Conservation (phyloP, 2,888 invertebrate genomes). For the Helicoverpa assulta region DNA sequence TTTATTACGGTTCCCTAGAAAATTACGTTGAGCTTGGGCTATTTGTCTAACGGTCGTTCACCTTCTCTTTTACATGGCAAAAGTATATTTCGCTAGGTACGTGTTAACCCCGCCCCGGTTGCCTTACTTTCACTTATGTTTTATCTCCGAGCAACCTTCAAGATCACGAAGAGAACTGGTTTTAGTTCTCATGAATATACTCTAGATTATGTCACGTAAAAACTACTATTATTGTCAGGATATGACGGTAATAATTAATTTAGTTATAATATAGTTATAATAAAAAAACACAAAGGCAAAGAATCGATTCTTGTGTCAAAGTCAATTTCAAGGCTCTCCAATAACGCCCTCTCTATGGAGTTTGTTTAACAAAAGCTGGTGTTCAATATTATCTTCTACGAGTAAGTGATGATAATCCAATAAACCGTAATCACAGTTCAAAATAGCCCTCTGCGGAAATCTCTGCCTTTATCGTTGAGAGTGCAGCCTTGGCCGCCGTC, state of each 20-base stretch:
- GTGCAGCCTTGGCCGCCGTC: constrained; percentile 70
- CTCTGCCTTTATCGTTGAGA: constrained; percentile 54
- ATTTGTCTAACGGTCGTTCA: constrained; percentile 54
- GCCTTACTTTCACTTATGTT: constrained; percentile 73
- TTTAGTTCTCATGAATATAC: constrained; percentile 62
- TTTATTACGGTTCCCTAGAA: constrained; percentile 54
- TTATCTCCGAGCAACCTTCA: constrained; percentile 71
- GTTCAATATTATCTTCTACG: constrained; percentile 8
- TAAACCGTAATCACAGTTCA: constrained; percentile 26
- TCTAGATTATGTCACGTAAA: constrained; percentile 58
- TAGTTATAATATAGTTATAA: too few species aligned
- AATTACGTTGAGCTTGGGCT: constrained; percentile 55
- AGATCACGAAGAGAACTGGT: constrained; percentile 70
- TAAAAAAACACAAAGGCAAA: background rate
- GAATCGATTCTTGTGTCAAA: background rate
- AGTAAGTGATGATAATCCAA: constrained; percentile 20
- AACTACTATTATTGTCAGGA: constrained; percentile 23
- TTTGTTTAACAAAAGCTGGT: background rate
- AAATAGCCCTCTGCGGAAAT: constrained; percentile 36
- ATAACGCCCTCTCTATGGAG: background rate
- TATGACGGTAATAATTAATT: constrained; percentile 1
- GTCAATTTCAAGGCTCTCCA: background rate
- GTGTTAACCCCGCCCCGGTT: constrained; percentile 57
- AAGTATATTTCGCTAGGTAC: constrained; percentile 52
- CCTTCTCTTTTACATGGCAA: constrained; percentile 57